Evolutionary conservation across 2,113 vertebrate genomes (phyloP), one percentile per base, ranked within the genome.

Genomic region (Ictalurus punctatus): DNA sequence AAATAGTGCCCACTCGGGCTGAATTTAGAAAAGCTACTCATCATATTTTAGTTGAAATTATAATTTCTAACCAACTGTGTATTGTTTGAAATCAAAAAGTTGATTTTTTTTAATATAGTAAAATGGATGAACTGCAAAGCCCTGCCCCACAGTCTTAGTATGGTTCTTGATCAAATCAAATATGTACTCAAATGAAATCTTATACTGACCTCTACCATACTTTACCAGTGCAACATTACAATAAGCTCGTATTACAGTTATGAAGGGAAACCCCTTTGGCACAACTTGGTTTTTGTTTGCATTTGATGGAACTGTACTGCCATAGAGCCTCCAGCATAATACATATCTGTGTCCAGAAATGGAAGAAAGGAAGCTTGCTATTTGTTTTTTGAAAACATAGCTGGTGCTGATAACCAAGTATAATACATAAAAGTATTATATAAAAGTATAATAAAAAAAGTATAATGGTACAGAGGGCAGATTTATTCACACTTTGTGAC

Each of bases 201-300:
- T 59, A 30, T 30, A 1, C 25, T 30, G 30, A 73, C 6, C 30
- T 59, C 19, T 82, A 30, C 17, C 16, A 34, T 21, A 81, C 79
- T 61, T 82, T 58, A 19, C 52, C 52, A 58, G 48, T n/a, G n/a
- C 27, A 7, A 78, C 23, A 5, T 48, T 78, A 78, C 23, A 78
- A 48, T 78, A 82, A 58, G 21, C 67, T 30, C 58, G 52, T 67
- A 27, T 83, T 54, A 83, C 54, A 74, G 56, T 76, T 78, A 84
- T 76, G 85, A 34, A 86, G 65, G 65, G 67, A 86, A 81, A 27
- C 61, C 30, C 27, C 30, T 17, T 27, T 4, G 52, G 21, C 25
- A 90, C 44, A 90, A 56, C 87, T 78, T 84, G 58, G 3, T 71
- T 78, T 84, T 90, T 83, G 80, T 86, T 87, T 83, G 78, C 79